Conservation (phyloP, 2,888 invertebrate genomes). For the Melikaiella ostensackeni region DNA sequence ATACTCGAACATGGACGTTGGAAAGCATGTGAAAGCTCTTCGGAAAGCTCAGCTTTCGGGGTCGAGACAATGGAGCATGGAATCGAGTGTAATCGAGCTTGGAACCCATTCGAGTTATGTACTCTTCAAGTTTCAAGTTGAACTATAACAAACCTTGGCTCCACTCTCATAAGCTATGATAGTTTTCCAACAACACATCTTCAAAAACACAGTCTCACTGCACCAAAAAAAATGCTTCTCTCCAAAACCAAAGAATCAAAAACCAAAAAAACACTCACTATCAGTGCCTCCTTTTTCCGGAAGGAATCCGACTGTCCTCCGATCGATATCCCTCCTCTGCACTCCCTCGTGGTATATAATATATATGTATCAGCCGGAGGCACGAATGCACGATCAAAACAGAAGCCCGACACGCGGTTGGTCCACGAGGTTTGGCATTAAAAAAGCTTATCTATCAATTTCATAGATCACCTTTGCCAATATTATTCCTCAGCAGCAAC, state of each 20-base stretch:
- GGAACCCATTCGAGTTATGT: conserved; percentile 11
- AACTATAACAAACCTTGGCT: conserved; percentile 7
- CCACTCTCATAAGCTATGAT: background rate
- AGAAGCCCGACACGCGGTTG: conserved; percentile 2
- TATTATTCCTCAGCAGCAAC: background rate
- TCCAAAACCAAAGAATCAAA: background rate
- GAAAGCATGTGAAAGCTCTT: conserved; percentile 26
- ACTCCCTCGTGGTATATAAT: conserved; percentile 2
- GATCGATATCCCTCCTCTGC: background rate
- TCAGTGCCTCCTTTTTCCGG: background rate
- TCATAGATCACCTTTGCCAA: background rate
- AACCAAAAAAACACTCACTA: conserved; percentile 9
- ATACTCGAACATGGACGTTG: conserved; percentile 16
- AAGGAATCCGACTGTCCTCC: background rate
- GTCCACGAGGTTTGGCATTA: background rate
- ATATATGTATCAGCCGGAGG: background rate
- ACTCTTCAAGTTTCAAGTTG: conserved; percentile 13
- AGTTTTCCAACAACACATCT: conserved; percentile 5
- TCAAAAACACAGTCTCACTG: conserved; percentile 25
- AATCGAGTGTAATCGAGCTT: conserved; percentile 29
- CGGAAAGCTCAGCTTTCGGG: conserved; percentile 22
- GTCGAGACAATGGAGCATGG: conserved; percentile 17
- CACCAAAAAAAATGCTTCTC: background rate
- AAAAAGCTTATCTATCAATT: background rate
- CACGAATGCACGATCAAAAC: conserved; percentile 7